Percentiles rank a stretch among this genome's conserved stretches.
phyloP scores from a whole-genome alignment of 1,140 invertebrate genomes.

The Frieseomelitta varia region DNA sequence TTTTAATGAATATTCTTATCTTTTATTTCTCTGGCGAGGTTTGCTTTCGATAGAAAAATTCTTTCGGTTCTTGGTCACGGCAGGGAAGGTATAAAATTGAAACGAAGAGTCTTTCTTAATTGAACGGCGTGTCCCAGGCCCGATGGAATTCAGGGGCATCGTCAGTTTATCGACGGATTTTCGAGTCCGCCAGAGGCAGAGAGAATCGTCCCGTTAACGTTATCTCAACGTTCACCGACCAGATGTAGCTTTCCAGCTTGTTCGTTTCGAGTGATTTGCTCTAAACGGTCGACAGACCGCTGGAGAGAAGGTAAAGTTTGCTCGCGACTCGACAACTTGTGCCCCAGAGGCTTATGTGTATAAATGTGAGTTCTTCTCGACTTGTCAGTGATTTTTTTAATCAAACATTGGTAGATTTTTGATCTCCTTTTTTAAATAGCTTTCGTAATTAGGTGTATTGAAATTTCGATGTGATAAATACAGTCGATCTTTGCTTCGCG shows the following conservation, averaged over 20 bases:
- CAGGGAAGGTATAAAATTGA: not conserved
- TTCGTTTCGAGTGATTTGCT: not conserved
- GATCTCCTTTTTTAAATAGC: too few relatives aligned
- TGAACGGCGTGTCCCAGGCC: not conserved
- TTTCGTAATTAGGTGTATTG: too few relatives aligned
- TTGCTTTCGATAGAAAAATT: not conserved
- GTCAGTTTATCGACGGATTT: constrained; percentile 24
- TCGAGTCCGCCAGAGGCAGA: not conserved
- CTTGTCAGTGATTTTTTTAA: too few relatives aligned
- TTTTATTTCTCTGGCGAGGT: too few relatives aligned
- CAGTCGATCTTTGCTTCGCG: too few relatives aligned
- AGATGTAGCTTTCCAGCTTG: constrained; percentile 23
- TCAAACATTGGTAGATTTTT: too few relatives aligned
- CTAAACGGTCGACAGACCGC: not conserved
- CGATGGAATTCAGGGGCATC: constrained; percentile 19
- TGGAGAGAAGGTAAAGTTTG: constrained; percentile 20
- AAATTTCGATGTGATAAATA: too few relatives aligned
- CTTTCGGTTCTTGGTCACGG: not conserved
- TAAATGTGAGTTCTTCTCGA: not conserved
- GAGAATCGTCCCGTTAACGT: constrained; percentile 26
- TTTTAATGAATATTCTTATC: too few relatives aligned
- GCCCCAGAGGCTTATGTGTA: not conserved
- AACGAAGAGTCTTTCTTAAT: not conserved
- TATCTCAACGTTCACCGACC: constrained; percentile 33
- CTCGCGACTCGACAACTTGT: not conserved